A percentile compares a stretch with the other conserved stretches of the same genome.
phyloP scores from a whole-genome alignment of 2,797 vertebrate genomes.

The Schizopygopsis pylzovi region DNA sequence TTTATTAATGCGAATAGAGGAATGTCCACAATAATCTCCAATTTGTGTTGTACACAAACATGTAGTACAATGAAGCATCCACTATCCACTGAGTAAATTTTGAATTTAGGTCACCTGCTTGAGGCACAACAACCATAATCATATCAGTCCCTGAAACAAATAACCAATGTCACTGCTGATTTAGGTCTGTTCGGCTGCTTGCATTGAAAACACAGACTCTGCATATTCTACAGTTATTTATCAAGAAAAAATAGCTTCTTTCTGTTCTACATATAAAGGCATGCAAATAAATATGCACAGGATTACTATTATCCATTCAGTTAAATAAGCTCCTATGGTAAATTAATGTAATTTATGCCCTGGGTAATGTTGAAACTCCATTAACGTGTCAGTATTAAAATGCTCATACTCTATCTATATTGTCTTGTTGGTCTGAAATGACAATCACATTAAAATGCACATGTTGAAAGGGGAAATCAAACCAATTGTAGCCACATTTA shows the following conservation, averaged over 20 bases:
- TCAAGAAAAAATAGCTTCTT: neutral
- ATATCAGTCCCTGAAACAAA: slow-evolving; percentile 39
- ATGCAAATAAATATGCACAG: neutral
- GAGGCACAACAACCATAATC: slow-evolving; percentile 32
- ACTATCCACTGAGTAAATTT: neutral
- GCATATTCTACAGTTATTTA: slow-evolving; percentile 28
- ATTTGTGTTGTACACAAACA: neutral
- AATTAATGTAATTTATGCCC: neutral
- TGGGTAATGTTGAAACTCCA: neutral
- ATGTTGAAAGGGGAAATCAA: neutral
- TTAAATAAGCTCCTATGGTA: neutral
- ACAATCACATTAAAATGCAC: neutral
- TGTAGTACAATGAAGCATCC: slow-evolving; percentile 2
- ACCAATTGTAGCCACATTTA: neutral
- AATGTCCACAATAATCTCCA: neutral
- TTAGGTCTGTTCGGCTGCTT: slow-evolving; percentile 12
- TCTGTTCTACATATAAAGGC: neutral
- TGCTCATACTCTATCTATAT: neutral
- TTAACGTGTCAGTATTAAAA: neutral
- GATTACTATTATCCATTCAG: neutral
- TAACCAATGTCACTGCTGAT: slow-evolving; percentile 24
- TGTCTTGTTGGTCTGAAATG: neutral
- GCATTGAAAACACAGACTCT: slow-evolving; percentile 29
- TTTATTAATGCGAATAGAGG: slow-evolving; percentile 2
- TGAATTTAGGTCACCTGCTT: slow-evolving; percentile 44